A percentile compares a stretch with the other conserved stretches of the same genome.
phyloP scores from a whole-genome alignment of 2,888 invertebrate species.

The Aspidapion aeneum region DNA sequence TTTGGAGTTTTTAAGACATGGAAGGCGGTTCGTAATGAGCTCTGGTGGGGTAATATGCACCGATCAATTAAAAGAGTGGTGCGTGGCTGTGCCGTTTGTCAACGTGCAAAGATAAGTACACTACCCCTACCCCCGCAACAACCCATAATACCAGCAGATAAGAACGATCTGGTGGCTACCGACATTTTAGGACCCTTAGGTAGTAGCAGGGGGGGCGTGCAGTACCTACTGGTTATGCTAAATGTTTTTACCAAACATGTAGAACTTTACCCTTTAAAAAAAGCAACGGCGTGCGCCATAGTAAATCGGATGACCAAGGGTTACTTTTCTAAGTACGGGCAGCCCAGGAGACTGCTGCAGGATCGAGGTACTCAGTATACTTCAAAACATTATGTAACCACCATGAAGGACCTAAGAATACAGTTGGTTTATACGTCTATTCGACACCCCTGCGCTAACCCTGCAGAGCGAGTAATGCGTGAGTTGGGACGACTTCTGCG shows the following conservation, averaged over 20 bases:
- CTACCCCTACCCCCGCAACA: not conserved
- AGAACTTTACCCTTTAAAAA: no score
- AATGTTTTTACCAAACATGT: not conserved
- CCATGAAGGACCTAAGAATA: constrained; percentile 1
- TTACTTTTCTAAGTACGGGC: not conserved
- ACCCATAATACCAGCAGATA: not conserved
- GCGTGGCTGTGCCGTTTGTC: not conserved
- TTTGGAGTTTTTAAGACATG: no score
- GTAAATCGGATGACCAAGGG: not conserved
- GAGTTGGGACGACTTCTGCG: constrained; percentile 13
- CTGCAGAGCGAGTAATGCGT: constrained; percentile 11
- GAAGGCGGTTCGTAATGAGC: no score
- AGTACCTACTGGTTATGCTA: not conserved
- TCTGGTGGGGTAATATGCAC: not conserved
- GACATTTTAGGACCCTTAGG: no score
- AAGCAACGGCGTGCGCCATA: not conserved
- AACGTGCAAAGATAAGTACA: not conserved
- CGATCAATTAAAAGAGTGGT: not conserved
- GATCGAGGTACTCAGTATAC: constrained; percentile 15
- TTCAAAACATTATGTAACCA: constrained; percentile 4
- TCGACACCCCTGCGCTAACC: no score
- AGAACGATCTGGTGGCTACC: not conserved
- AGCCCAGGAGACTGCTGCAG: not conserved
- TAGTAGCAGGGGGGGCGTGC: constrained; percentile 1
- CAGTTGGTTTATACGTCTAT: constrained; percentile 6